These are phyloP conservation scores for Zaprionus tsacasi DNA, from an alignment of 1,140 invertebrate species.

Conservation along the genomic window DNA sequence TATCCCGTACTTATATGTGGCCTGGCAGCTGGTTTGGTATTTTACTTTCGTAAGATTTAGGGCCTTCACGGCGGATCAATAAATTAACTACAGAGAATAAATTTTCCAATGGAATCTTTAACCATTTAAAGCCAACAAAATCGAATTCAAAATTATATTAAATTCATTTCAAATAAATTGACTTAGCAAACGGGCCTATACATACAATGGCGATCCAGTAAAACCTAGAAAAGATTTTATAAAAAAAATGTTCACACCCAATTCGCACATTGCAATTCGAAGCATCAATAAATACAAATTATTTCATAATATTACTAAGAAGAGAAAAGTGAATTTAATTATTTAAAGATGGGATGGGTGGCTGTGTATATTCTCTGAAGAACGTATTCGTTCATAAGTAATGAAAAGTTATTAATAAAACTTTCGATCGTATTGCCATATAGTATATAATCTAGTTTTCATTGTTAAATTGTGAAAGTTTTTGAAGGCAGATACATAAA, in stretches of 20 bases:
- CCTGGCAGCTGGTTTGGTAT: conserved; percentile 60
- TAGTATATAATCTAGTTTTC: background rate
- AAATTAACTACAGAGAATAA: background rate
- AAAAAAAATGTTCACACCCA: conserved; percentile 12
- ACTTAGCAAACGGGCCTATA: background rate
- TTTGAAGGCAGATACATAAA: background rate
- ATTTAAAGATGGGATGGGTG: too few relatives aligned
- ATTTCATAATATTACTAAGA: background rate
- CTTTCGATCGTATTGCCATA: background rate
- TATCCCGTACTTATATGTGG: conserved; percentile 59
- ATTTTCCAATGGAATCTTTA: background rate
- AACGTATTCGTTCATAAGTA: too few relatives aligned
- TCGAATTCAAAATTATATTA: conserved; percentile 48
- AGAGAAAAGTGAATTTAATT: too few relatives aligned
- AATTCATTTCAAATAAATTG: conserved; percentile 50
- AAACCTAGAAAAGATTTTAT: conserved; percentile 1
- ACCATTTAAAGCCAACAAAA: conserved; percentile 34
- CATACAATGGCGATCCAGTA: background rate
- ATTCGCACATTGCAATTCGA: background rate
- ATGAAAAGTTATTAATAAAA: background rate
- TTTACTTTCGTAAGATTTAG: conserved; percentile 58
- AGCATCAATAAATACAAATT: conserved; percentile 4
- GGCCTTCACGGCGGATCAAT: conserved; percentile 12
- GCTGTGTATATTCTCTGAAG: background rate
- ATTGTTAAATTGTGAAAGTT: background rate